These are phyloP conservation scores for Philotrypesis tridentata DNA, from an alignment of 1,140 invertebrate genomes.

Conservation along the genomic window DNA sequence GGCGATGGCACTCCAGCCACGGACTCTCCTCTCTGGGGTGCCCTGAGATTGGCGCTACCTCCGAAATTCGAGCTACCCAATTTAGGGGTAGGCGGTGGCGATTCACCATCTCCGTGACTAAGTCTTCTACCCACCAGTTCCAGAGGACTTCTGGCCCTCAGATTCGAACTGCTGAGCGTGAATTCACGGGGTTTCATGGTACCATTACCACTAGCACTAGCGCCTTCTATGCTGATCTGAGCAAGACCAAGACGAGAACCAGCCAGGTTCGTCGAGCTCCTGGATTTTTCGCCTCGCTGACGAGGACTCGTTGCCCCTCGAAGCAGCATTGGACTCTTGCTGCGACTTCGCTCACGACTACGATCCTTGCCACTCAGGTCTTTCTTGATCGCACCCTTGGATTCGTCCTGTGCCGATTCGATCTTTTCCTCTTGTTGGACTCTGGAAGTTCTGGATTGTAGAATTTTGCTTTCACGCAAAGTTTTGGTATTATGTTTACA, in stretches of 20 bases:
- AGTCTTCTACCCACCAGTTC: slow-evolving; percentile 69
- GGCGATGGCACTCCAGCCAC: slow-evolving; percentile 62
- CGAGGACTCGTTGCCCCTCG: slow-evolving; percentile 49
- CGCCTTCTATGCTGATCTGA: slow-evolving; percentile 63
- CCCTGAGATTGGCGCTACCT: slow-evolving; percentile 54
- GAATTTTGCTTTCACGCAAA: slow-evolving; percentile 5
- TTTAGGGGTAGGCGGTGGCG: slow-evolving; percentile 61
- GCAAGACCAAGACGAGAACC: slow-evolving; percentile 66
- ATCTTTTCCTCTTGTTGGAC: slow-evolving; percentile 70
- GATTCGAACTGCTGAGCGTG: slow-evolving; percentile 70
- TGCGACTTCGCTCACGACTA: slow-evolving; percentile 59
- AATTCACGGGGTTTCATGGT: slow-evolving; percentile 69
- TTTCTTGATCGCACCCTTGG: slow-evolving; percentile 39
- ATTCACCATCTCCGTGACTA: slow-evolving; percentile 69
- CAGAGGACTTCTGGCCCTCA: slow-evolving; percentile 68
- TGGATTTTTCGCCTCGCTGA: slow-evolving; percentile 62
- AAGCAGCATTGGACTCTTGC: slow-evolving; percentile 69
- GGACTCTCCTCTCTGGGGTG: slow-evolving; percentile 64
- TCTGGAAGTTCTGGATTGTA: slow-evolving; percentile 53
- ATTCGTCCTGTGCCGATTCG: slow-evolving; percentile 45
- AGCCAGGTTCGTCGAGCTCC: slow-evolving; percentile 68
- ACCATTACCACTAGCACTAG: slow-evolving; percentile 57
- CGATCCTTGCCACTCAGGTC: slow-evolving; percentile 3
- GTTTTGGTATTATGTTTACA: neutral
- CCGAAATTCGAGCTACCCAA: slow-evolving; percentile 33